Evolutionary conservation across 2,888 invertebrate species (phyloP).

Genomic region (Mongoloraphidia duomilia): DNA sequence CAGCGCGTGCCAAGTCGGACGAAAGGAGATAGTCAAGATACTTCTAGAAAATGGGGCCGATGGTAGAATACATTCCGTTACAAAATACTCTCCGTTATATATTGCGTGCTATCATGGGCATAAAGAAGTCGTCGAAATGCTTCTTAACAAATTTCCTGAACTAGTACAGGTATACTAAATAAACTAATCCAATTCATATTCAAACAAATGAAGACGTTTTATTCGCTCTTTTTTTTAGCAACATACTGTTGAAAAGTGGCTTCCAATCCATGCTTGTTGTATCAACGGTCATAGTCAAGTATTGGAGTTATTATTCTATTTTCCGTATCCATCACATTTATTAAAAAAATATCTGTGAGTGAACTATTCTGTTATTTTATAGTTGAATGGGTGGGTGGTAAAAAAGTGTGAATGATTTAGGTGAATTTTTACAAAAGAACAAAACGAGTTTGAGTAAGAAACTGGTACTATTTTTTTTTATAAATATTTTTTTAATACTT

Average conservation of each 20-base stretch:
- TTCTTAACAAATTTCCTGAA: constrained; percentile 71
- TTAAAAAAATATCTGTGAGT: constrained; percentile 42
- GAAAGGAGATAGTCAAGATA: constrained; percentile 58
- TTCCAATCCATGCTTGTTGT: constrained; percentile 84
- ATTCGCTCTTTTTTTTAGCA: constrained; percentile 34
- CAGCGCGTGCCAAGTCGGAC: constrained; percentile 78
- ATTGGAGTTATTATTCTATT: constrained; percentile 64
- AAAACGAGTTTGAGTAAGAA: not conserved
- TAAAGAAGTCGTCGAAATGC: constrained; percentile 54
- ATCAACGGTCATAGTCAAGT: constrained; percentile 73
- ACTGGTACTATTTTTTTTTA: not conserved
- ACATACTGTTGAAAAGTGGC: constrained; percentile 82
- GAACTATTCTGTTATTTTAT: not conserved
- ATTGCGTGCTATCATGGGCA: constrained; percentile 81
- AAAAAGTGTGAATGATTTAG: too few relatives aligned
- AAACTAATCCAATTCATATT: not conserved
- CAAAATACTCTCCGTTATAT: constrained; percentile 85
- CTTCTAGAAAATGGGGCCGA: constrained; percentile 74
- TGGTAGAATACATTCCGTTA: constrained; percentile 77
- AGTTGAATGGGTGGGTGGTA: too few relatives aligned
- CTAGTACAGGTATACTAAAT: constrained; percentile 47
- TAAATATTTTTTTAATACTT: too few relatives aligned
- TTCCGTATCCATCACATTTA: constrained; percentile 62
- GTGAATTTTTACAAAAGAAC: too few relatives aligned
- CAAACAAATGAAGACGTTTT: not conserved